A percentile compares a stretch with the other conserved stretches of the same genome.
phyloP scores from a whole-genome alignment of 2,113 vertebrate genomes.

The Scomber colias region DNA sequence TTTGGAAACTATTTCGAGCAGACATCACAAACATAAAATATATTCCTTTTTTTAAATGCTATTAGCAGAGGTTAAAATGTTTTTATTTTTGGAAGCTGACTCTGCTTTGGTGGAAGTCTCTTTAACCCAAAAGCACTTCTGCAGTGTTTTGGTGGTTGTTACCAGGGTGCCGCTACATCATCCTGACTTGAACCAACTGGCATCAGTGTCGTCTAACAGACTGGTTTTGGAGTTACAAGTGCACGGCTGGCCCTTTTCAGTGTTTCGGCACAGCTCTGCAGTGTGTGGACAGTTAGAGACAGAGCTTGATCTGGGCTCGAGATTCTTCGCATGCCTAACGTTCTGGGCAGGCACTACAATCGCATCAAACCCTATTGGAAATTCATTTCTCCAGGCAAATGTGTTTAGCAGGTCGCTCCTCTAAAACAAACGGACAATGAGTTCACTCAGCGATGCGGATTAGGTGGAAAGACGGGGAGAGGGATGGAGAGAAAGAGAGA shows the following conservation, averaged over 20 bases:
- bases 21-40: background rate
- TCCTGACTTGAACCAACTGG: conserved; percentile 49
- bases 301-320: conserved; percentile 46
- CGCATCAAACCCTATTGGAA: conserved; percentile 63
- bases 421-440: conserved; percentile 72
- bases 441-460: conserved; percentile 65
- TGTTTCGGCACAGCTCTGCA: conserved; percentile 42
- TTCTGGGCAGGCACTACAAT: conserved; percentile 73
- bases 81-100: background rate
- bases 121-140: conserved; percentile 7
- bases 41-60: background rate
- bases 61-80: background rate
- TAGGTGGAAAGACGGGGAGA: conserved; percentile 48
- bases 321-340: conserved; percentile 74
- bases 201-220: conserved; percentile 29
- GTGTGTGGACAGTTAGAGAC: conserved; percentile 41
- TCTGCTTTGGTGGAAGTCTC: conserved; percentile 11
- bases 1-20: background rate
- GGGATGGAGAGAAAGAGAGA: background rate
- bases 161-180: conserved; percentile 28
- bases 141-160: conserved; percentile 34
- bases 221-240: conserved; percentile 50
- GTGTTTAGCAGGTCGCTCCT: conserved; percentile 73
- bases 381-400: conserved; percentile 73
- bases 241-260: conserved; percentile 16